Conservation (phyloP, 2,888 invertebrate species). For the Morpho deidamia region DNA sequence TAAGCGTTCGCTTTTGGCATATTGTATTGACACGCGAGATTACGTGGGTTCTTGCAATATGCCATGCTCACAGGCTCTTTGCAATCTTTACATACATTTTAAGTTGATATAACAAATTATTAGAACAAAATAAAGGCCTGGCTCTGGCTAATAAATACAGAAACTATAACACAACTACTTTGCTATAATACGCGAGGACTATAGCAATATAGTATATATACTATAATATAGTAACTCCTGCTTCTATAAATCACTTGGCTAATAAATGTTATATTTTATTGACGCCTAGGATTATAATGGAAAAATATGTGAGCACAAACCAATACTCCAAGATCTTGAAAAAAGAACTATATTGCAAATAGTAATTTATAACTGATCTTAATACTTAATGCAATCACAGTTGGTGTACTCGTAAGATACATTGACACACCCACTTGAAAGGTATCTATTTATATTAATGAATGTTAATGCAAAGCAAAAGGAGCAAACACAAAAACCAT, state of each 20-base stretch:
- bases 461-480: conserved; percentile 25
- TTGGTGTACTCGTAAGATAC: conserved; percentile 4
- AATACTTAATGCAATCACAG: conserved; percentile 10
- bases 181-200: too few species aligned
- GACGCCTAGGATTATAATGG: background rate
- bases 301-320: background rate
- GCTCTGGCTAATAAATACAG: too few species aligned
- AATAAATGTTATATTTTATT: too few species aligned
- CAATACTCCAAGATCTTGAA: background rate
- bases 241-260: too few species aligned
- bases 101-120: background rate
- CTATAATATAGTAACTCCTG: too few species aligned
- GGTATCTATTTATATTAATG: conserved; percentile 24
- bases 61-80: background rate
- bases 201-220: too few species aligned
- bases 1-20: conserved; percentile 73
- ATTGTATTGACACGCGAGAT: conserved; percentile 73
- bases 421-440: conserved; percentile 20
- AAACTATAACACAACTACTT: too few species aligned
- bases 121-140: background rate
- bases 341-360: too few species aligned
- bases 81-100: background rate
- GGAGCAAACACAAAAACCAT: conserved; percentile 50
- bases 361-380: conserved; percentile 1
- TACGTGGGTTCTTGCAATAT: conserved; percentile 38